A percentile compares a stretch with the other conserved stretches of the same genome.
Conservation (phyloP, 2,113 vertebrate genomes). For the Toxostoma redivivum region DNA sequence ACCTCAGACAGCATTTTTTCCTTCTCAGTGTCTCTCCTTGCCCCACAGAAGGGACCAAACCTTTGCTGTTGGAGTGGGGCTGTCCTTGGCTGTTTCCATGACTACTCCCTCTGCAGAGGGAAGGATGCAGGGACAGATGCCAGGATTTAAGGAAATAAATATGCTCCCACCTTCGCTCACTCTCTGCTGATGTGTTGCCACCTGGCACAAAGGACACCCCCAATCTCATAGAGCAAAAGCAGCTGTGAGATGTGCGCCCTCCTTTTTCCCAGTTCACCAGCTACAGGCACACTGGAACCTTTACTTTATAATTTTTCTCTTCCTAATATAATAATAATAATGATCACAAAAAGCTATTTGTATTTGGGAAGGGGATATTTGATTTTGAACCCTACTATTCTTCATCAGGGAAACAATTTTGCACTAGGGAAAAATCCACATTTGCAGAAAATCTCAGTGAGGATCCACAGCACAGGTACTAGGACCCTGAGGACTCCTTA, state of each 20-base stretch:
- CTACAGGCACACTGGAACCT: background rate
- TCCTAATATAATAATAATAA: background rate
- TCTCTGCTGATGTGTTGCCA: background rate
- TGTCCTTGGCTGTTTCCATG: conserved; percentile 60
- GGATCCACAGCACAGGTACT: background rate
- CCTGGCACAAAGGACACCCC: background rate
- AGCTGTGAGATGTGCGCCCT: background rate
- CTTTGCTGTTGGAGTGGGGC: background rate
- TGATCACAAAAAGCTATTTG: background rate
- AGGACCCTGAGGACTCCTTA: background rate
- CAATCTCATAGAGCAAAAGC: background rate
- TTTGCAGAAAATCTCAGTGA: background rate
- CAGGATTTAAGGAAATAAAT: conserved; percentile 38
- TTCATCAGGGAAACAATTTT: background rate
- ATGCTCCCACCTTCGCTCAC: conserved; percentile 23
- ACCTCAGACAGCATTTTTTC: background rate
- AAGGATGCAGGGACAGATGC: background rate
- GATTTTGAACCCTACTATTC: background rate
- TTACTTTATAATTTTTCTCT: background rate
- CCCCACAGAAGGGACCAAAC: background rate
- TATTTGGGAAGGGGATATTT: background rate
- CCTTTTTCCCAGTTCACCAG: background rate
- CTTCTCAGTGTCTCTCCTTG: background rate
- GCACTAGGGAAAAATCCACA: background rate
- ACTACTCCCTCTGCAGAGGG: background rate